phyloP scores from a whole-genome alignment of 1,140 invertebrate species.

The Drosophila bocki region DNA sequence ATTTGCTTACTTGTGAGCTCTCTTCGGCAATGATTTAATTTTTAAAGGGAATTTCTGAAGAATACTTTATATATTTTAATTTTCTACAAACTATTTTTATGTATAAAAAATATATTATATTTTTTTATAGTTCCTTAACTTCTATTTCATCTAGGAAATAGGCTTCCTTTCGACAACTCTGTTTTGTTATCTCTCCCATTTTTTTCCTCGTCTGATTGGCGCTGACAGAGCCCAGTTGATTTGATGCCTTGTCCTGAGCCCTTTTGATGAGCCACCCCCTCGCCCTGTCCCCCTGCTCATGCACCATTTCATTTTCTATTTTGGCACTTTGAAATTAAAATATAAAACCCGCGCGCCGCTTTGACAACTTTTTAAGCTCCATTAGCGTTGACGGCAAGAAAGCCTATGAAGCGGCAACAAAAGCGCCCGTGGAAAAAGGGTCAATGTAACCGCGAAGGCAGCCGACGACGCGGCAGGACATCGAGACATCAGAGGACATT shows the following conservation, averaged over 20 bases:
- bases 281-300: neutral
- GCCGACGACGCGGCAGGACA: conserved; percentile 60
- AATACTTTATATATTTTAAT: neutral
- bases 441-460: conserved; percentile 67
- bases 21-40: neutral
- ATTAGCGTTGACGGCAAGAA: conserved; percentile 79
- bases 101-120: neutral
- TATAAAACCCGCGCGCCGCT: conserved; percentile 78
- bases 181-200: neutral
- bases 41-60: no score
- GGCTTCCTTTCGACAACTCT: neutral
- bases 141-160: neutral
- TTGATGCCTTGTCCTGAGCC: conserved; percentile 52
- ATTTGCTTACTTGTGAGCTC: neutral
- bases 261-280: conserved; percentile 30
- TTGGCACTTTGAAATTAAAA: conserved; percentile 80
- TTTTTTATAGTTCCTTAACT: neutral
- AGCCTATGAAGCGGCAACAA: conserved; percentile 62
- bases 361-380: conserved; percentile 83
- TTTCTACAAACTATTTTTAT: neutral
- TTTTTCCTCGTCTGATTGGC: conserved; percentile 71
- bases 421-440: conserved; percentile 61
- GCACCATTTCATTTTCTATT: conserved; percentile 78
- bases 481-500: conserved; percentile 15
- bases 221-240: conserved; percentile 54